Evolutionary conservation across 2,113 vertebrate genomes (phyloP), one percentile per base, ranked within the genome.

Genomic region (Antechinus flavipes): DNA sequence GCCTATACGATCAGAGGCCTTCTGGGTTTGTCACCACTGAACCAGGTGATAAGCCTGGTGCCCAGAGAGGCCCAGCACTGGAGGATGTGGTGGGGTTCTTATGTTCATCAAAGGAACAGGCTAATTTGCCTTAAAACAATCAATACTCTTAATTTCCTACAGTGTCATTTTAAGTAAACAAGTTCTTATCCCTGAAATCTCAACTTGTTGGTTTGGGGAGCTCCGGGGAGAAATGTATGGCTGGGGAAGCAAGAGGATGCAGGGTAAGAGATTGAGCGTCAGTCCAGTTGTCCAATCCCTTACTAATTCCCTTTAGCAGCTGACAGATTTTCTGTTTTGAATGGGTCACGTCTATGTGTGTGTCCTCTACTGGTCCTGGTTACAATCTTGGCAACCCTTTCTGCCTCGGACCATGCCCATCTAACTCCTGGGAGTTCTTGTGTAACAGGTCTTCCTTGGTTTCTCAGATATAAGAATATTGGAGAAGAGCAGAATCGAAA

Each of bases 141-240:
- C 35, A 25, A 84, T 11, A 61, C 14, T 56, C 91, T 96, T 91
- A 27, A 4, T 96, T 46, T 54, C 92, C 96, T 93, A 49, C 54
- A 93, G 30, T 56, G 76, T 95, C 95, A 0, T 96, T 97, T 95
- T 95, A 90, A 98, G 96, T 98, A 98, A 98, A 98, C 50, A 68
- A 3, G 92, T 91, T 90, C n/a, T 84, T 89, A 30, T 94, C 26
- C 4, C 91, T 46, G 0, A 49, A 0, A 4, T 35, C 12, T 0
- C 2, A 4, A 52, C 56, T 92, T 58, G 1, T 84, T 84, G 49
- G 50, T 11, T 93, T 90, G 23, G 6, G 24, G 47, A 90, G n/a
- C 49, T 24, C 25, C 42, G 27, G 50, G 50, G 27, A 12, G 47
- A 42, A 1, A 30, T 25, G 27, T 9, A 42, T 42, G 6, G 7